phyloP scores from a whole-genome alignment of 2,113 vertebrate genomes.

The Osmerus mordax region DNA sequence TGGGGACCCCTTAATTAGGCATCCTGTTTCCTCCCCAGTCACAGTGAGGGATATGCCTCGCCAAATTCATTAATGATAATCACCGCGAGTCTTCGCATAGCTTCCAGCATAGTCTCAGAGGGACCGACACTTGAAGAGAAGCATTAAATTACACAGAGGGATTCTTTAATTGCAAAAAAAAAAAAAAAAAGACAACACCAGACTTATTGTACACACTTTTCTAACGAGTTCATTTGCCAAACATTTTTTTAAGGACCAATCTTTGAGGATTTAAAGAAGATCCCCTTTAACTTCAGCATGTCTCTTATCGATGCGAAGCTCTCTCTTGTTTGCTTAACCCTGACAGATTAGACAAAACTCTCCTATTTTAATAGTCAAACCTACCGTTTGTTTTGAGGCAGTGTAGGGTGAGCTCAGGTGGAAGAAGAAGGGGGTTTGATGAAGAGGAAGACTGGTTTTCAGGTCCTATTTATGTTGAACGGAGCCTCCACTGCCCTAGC shows the following conservation, averaged over 20 bases:
- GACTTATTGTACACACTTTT: background rate
- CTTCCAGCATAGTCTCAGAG: conserved; percentile 69
- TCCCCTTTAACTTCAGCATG: conserved; percentile 46
- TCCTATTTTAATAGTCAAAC: no score
- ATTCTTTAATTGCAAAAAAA: conserved; percentile 68
- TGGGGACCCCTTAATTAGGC: conserved; percentile 74
- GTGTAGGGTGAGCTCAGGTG: no score
- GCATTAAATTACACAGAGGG: conserved; percentile 72
- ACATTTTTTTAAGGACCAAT: conserved; percentile 55
- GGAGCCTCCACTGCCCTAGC: no score
- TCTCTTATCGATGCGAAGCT: conserved; percentile 18
- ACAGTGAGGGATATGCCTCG: conserved; percentile 72
- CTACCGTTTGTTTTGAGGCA: no score
- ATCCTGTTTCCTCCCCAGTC: conserved; percentile 72
- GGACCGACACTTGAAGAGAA: conserved; percentile 72
- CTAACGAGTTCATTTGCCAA: conserved; percentile 64
- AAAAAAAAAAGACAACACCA: conserved; percentile 59
- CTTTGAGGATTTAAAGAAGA: conserved; percentile 59
- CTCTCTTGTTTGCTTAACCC: background rate
- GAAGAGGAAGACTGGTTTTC: no score
- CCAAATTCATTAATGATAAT: conserved; percentile 76
- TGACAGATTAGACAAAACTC: no score
- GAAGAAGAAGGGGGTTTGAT: no score
- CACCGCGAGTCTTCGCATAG: conserved; percentile 71
- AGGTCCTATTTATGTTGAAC: no score